Evolutionary conservation across 2,113 vertebrate species (phyloP).

Genomic region (Cryptoleucopteryx plumbea): DNA sequence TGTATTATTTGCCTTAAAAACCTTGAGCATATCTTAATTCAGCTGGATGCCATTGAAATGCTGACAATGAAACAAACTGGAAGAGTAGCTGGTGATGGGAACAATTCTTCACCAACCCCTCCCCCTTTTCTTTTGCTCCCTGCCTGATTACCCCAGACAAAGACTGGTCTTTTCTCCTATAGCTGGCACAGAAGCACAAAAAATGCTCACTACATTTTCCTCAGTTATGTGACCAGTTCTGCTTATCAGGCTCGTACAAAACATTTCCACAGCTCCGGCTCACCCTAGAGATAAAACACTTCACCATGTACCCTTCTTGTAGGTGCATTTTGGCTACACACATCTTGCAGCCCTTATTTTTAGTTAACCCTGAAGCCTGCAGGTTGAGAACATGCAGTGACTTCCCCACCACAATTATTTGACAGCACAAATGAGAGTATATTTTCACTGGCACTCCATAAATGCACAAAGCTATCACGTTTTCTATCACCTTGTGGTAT

Average conservation of each 20-base stretch:
- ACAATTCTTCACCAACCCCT: accelerated
- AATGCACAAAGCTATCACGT: not conserved
- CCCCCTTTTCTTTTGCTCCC: no score
- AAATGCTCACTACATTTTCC: accelerated
- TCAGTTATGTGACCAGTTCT: not conserved
- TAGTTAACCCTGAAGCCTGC: not conserved
- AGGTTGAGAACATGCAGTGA: accelerated
- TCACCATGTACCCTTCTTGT: not conserved
- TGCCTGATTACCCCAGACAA: accelerated
- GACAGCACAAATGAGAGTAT: not conserved
- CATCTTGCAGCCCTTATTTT: not conserved
- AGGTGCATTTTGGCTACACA: not conserved
- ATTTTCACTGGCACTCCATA: not conserved
- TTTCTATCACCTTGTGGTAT: not conserved
- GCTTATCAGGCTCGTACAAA: not conserved
- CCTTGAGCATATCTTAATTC: not conserved
- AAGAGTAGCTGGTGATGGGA: not conserved
- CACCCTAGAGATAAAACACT: not conserved
- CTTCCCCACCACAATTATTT: not conserved
- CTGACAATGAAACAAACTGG: not conserved
- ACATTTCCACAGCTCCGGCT: not conserved
- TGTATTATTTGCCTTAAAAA: not conserved
- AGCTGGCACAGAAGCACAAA: accelerated
- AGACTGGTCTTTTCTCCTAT: accelerated
- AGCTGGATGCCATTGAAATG: not conserved